Evolutionary conservation across 2,113 vertebrate species (phyloP).

Genomic region (Laticauda laticaudata): DNA sequence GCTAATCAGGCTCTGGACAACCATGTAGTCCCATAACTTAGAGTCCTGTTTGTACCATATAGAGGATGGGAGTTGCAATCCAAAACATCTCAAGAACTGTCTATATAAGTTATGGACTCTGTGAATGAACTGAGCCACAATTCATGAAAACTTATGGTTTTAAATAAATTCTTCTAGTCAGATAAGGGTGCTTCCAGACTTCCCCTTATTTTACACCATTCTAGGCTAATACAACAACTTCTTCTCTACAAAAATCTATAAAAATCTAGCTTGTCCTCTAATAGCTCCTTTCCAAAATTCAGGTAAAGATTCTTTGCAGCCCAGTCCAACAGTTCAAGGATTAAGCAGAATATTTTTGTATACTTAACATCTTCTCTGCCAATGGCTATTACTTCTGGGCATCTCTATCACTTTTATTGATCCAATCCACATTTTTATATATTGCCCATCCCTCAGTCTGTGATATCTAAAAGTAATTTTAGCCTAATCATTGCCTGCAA

Average conservation of each 20-base stretch:
- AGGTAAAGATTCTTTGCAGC: background rate
- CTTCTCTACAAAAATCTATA: background rate
- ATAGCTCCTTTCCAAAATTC: background rate
- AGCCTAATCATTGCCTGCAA: background rate
- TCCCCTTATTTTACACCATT: background rate
- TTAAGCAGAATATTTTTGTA: background rate
- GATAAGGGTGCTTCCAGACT: background rate
- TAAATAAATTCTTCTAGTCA: background rate
- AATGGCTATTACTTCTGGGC: background rate
- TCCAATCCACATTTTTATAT: background rate
- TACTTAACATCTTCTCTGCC: background rate
- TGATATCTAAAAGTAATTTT: background rate
- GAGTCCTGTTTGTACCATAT: background rate
- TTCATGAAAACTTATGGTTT: background rate
- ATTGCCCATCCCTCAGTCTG: background rate
- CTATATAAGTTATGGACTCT: background rate
- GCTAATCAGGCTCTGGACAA: background rate
- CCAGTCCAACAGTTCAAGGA: background rate
- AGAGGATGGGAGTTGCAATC: background rate
- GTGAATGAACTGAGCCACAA: background rate
- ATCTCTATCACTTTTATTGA: background rate
- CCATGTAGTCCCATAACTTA: background rate
- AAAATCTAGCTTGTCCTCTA: background rate
- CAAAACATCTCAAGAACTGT: background rate
- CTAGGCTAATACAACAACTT: background rate